Evolutionary conservation across 2,888 invertebrate species (phyloP), one percentile per base, ranked within the genome.

Genomic region (Pristionchus arcanus): DNA sequence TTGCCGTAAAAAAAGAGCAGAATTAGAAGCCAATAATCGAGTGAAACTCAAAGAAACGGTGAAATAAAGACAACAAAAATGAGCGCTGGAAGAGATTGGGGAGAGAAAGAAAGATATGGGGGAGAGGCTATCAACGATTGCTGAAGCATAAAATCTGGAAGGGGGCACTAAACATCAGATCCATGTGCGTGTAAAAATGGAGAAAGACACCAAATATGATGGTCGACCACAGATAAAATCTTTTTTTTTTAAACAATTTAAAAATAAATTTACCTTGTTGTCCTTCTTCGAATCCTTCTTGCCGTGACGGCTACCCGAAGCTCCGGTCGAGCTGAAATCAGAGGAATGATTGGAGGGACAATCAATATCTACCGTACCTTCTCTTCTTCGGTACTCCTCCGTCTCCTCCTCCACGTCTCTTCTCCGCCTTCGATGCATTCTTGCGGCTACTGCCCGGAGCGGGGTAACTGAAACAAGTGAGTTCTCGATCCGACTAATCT

Each of bases 331-430:
- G 84, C 68, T 53, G 25, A 19, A 34, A 63, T 42, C 9, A 53
- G 21, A 5, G n/a, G 25, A 63, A 2, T 21, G 71, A 34, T 71
- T n/a, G 71, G 7, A 21, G 34, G 13, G 15, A 37, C 16, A 37
- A 83, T 55, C 53, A 66, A 49, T 42, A 16, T 25, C 2, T 31
- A 53, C 77, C 77, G 66, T 90, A 91, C 90, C 91, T 91, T 9
- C 87, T 21, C 71, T 92, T 93, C 87, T 92, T 93, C 5, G 93
- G 93, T 19, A 90, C 59, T 68, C 91, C 92, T 21, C 92, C 93
- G 0, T 90, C 89, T 42, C 92, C 93, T 0, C 91, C 87, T n/a
- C 42, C 77, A 0, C 77, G 77, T 77, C 77, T 19, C 53, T 91
- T 91, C n/a, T 92, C 89, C 91, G 91, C 91, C 81, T 90, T 90